These are phyloP conservation scores for Epistrophe eligans DNA, from an alignment of 2,888 invertebrate species.

Conservation along the genomic window DNA sequence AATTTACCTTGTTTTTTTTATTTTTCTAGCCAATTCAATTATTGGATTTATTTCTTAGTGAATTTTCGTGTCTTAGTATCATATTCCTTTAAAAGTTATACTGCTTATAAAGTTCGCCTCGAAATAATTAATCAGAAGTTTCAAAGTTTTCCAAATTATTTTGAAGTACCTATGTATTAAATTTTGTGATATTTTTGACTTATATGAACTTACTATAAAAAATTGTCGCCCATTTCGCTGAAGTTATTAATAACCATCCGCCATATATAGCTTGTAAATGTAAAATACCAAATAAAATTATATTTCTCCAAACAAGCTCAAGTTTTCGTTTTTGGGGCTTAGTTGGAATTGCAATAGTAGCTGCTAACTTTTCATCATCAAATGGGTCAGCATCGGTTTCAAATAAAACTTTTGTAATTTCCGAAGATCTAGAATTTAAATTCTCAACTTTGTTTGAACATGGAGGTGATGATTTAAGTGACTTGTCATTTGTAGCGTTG, in stretches of 20 bases:
- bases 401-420: conserved; percentile 18
- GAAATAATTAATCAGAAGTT: no score
- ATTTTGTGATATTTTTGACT: no score
- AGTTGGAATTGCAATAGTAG: not conserved
- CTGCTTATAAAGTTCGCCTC: no score
- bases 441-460: not conserved
- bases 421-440: not conserved
- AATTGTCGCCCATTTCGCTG: conserved; percentile 89
- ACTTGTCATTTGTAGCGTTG: conserved; percentile 1
- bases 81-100: no score
- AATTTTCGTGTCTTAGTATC: no score
- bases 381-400: conserved; percentile 8
- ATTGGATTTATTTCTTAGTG: no score
- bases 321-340: not conserved
- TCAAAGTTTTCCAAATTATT: no score
- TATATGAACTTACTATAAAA: conserved; percentile 87
- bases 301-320: conserved; percentile 12
- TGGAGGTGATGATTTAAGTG: not conserved
- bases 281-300: not conserved
- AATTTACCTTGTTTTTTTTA: no score
- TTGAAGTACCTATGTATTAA: no score
- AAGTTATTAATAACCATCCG: conserved; percentile 88
- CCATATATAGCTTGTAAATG: conserved; percentile 86
- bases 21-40: no score
- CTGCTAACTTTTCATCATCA: conserved; percentile 5